Evolutionary conservation across 23 tunicate genomes (phyloP).

Genomic region (Oikopleura vanhoeffeni): DNA sequence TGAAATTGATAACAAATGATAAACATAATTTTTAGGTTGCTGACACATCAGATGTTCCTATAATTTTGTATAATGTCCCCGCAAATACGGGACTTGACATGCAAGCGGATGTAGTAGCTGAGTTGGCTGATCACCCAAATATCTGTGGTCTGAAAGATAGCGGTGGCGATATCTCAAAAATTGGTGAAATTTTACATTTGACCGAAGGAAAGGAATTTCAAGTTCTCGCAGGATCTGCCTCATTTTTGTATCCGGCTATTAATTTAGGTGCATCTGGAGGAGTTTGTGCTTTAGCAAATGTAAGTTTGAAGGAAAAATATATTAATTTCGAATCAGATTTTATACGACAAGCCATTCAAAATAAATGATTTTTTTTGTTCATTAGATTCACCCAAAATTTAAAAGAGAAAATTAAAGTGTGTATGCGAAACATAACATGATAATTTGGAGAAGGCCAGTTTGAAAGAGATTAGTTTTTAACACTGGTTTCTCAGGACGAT

Average conservation of each 20-base stretch:
- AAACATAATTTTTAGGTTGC: too few species aligned
- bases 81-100: conserved; percentile 62
- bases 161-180: conserved; percentile 43
- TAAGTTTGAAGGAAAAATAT: too few species aligned
- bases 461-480: too few species aligned
- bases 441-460: too few species aligned
- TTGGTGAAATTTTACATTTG: not conserved
- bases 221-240: conserved; percentile 66
- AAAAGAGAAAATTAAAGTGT: too few species aligned
- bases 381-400: too few species aligned
- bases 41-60: conserved; percentile 34
- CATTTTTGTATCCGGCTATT: conserved; percentile 39
- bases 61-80: conserved; percentile 61
- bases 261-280: conserved; percentile 73
- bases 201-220: conserved; percentile 27
- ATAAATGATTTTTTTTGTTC: too few species aligned
- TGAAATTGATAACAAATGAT: too few species aligned
- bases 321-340: too few species aligned
- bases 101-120: conserved; percentile 24
- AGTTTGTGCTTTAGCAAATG: conserved; percentile 58
- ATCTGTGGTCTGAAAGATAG: conserved; percentile 76
- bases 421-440: too few species aligned
- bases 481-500: too few species aligned
- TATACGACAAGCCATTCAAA: too few species aligned
- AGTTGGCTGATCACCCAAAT: conserved; percentile 48